phyloP scores from a whole-genome alignment of 2,113 vertebrate genomes.

The Drymodes brunneopygia region DNA sequence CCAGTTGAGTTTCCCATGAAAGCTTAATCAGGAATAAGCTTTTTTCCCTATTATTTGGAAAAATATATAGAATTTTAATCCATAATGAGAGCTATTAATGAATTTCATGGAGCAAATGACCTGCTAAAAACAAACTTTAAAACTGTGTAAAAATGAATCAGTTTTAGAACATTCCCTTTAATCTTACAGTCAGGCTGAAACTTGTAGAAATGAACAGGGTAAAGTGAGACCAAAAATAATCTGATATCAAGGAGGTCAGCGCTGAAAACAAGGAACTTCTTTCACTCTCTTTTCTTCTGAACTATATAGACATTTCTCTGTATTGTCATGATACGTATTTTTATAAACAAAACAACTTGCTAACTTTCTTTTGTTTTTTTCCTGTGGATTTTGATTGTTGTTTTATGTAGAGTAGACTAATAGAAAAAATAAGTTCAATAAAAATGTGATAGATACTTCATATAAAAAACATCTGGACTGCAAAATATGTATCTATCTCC shows the following conservation, averaged over 20 bases:
- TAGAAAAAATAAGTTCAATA: slow-evolving; percentile 40
- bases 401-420: slow-evolving; percentile 30
- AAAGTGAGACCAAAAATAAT: not conserved
- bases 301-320: not conserved
- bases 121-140: not conserved
- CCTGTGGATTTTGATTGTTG: slow-evolving; percentile 33
- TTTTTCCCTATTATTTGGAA: not conserved
- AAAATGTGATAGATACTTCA: slow-evolving; percentile 49
- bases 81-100: not conserved
- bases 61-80: not conserved
- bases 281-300: not conserved
- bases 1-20: not conserved
- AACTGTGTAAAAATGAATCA: not conserved
- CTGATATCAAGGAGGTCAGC: not conserved
- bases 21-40: not conserved
- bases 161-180: not conserved
- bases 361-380: slow-evolving; percentile 46
- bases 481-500: slow-evolving; percentile 14
- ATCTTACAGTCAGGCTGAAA: not conserved
- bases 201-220: not conserved
- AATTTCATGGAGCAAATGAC: not conserved
- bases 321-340: slow-evolving; percentile 42
- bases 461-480: slow-evolving; percentile 53
- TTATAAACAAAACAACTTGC: slow-evolving; percentile 48
- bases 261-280: not conserved